A percentile compares a stretch with the other conserved stretches of the same genome.
phyloP scores from a whole-genome alignment of 1,140 invertebrate species.

The Heliconius eleuchia region DNA sequence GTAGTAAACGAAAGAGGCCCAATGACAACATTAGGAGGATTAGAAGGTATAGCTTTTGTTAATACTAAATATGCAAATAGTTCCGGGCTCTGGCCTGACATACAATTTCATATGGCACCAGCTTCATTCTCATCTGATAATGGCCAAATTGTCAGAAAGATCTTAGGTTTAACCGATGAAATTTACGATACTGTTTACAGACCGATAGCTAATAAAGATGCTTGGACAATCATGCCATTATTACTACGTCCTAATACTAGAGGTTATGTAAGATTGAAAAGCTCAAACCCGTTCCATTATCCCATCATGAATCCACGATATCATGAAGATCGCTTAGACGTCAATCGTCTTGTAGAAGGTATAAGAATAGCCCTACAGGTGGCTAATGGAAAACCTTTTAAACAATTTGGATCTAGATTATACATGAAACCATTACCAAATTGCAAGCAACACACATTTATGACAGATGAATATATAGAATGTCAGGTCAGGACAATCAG shows the following conservation, averaged over 20 bases:
- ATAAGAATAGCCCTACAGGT: constrained; percentile 88
- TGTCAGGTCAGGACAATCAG: constrained; percentile 92
- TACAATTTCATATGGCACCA: constrained; percentile 94
- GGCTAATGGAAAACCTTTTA: constrained; percentile 88
- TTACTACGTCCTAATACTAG: constrained; percentile 89
- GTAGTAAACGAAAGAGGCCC: constrained; percentile 89
- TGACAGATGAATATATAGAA: constrained; percentile 90
- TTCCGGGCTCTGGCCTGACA: constrained; percentile 88
- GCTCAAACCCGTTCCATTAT: constrained; percentile 90
- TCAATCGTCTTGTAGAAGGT: constrained; percentile 90
- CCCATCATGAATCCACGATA: constrained; percentile 95
- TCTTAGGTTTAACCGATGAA: constrained; percentile 91
- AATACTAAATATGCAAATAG: constrained; percentile 90
- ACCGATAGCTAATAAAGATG: constrained; percentile 88
- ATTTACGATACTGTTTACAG: constrained; percentile 90
- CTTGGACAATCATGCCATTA: constrained; percentile 92
- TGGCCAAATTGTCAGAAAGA: constrained; percentile 87
- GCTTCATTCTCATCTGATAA: constrained; percentile 91
- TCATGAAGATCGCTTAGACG: constrained; percentile 89
- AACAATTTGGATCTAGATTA: constrained; percentile 89
- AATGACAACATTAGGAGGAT: constrained; percentile 91
- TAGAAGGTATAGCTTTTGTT: constrained; percentile 92
- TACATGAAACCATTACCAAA: constrained; percentile 89
- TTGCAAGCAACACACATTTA: constrained; percentile 88
- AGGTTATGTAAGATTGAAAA: constrained; percentile 88